Evolutionary conservation across 2,888 invertebrate genomes (phyloP).

Genomic region (Eupsilia transversa): DNA sequence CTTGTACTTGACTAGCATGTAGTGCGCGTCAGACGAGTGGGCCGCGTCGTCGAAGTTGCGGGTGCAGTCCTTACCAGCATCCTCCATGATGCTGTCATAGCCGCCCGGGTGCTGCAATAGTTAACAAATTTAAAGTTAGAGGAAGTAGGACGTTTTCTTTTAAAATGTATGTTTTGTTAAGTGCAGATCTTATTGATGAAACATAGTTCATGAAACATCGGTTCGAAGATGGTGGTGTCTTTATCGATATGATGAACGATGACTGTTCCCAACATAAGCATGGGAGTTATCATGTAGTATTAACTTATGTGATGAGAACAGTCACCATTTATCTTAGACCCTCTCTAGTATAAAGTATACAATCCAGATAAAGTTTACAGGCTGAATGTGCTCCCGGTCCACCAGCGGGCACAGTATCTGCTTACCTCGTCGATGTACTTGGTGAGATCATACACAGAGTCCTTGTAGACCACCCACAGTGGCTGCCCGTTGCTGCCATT

Average conservation of each 20-base stretch:
- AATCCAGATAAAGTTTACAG: not conserved
- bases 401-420: not conserved
- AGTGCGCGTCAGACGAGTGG: constrained; percentile 92
- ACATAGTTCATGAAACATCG: too few relatives aligned
- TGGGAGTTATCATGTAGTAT: not conserved
- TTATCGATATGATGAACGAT: not conserved
- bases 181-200: too few relatives aligned
- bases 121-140: not conserved
- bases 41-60: constrained; percentile 92
- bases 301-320: not conserved
- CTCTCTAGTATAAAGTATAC: too few relatives aligned
- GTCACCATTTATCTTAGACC: not conserved
- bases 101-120: constrained; percentile 93
- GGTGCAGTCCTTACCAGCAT: constrained; percentile 91
- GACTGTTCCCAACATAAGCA: not conserved
- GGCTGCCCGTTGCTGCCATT: constrained; percentile 90
- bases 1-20: constrained; percentile 90
- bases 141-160: not conserved
- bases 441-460: constrained; percentile 93
- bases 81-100: constrained; percentile 91
- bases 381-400: too few relatives aligned
- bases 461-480: constrained; percentile 92
- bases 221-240: not conserved
- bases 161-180: not conserved
- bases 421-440: constrained; percentile 91